Evolutionary conservation across 2,113 vertebrate genomes (phyloP).

Genomic region (Sula dactylatra): DNA sequence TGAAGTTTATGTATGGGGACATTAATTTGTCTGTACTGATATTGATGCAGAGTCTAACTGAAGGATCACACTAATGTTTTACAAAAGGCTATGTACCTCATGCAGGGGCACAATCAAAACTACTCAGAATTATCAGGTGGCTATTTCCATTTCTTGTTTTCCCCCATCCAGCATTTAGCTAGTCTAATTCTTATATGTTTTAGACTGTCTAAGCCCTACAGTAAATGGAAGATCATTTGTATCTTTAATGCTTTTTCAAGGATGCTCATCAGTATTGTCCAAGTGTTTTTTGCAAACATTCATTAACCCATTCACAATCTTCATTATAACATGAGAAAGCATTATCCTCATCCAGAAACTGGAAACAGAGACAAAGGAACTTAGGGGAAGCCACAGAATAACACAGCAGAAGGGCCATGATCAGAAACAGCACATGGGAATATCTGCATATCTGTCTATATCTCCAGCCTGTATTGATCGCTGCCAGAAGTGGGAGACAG

Average conservation of each 20-base stretch:
- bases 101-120: neutral
- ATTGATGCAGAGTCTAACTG: neutral
- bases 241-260: neutral
- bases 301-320: neutral
- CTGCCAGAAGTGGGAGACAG: neutral
- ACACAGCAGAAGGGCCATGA: neutral
- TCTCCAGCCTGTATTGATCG: neutral
- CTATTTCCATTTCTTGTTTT: neutral
- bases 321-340: neutral
- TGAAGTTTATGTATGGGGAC: neutral
- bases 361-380: neutral
- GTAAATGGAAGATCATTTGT: neutral
- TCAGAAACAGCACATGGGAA: neutral
- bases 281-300: neutral
- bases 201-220: neutral
- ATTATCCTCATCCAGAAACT: neutral
- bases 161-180: neutral
- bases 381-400: neutral
- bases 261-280: neutral
- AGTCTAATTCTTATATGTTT: neutral
- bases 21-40: neutral
- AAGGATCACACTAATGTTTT: neutral
- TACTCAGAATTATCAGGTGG: neutral
- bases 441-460: fast-evolving
- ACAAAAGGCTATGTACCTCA: neutral